These are phyloP conservation scores for Polypedilum pembai DNA, from an alignment of 1,140 invertebrate genomes.

Conservation along the genomic window DNA sequence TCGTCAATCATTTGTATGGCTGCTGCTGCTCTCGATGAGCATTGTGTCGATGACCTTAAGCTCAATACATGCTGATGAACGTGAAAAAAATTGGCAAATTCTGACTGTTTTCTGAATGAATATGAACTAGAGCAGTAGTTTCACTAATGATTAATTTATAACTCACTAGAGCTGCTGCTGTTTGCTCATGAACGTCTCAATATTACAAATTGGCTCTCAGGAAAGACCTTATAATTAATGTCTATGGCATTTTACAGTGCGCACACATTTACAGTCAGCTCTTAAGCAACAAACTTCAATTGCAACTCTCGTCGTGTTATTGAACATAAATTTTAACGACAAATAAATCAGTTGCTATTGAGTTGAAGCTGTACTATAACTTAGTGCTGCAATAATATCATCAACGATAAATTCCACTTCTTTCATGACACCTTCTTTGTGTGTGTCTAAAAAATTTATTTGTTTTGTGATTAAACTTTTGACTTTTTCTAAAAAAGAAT, in stretches of 20 bases:
- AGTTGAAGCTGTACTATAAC: too few relatives aligned
- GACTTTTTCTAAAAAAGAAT: too few relatives aligned
- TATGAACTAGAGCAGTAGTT: background rate
- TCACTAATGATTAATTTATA: constrained; percentile 14
- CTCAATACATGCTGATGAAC: background rate
- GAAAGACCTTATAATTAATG: constrained; percentile 18
- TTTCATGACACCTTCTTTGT: too few relatives aligned
- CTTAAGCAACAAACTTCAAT: too few relatives aligned
- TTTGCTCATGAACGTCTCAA: constrained; percentile 3
- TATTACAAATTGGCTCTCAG: background rate
- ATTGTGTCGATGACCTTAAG: constrained; percentile 16
- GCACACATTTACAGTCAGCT: background rate
- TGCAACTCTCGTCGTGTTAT: too few relatives aligned
- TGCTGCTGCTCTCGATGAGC: background rate
- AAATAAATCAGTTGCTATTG: too few relatives aligned
- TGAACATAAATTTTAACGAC: too few relatives aligned
- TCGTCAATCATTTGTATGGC: background rate
- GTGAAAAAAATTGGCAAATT: background rate
- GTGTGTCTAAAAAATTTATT: too few relatives aligned
- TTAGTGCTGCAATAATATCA: too few relatives aligned
- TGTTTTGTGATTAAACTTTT: too few relatives aligned
- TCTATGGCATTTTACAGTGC: background rate
- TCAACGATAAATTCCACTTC: too few relatives aligned
- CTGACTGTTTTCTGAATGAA: background rate
- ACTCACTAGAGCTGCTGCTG: background rate